A percentile compares a stretch with the other conserved stretches of the same genome.
Evolutionary conservation across 2,888 invertebrate species (phyloP).

Genomic region (Melipona beecheii): DNA sequence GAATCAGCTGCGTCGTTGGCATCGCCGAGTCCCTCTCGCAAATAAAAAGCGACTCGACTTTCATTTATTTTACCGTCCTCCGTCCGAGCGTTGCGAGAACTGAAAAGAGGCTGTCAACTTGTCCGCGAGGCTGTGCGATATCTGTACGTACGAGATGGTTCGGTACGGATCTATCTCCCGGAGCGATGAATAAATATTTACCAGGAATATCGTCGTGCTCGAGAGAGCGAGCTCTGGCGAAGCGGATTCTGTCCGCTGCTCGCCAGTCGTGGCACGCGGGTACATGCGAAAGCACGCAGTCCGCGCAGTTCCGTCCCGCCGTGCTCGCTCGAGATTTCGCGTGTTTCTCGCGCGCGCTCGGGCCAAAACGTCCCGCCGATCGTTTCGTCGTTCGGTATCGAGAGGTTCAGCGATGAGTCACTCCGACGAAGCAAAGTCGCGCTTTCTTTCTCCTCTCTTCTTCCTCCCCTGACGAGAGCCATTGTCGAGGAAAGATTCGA

Average conservation of each 20-base stretch:
- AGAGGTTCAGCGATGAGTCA: background rate
- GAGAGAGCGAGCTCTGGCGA: conserved; percentile 7
- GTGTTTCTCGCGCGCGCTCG: conserved; percentile 9
- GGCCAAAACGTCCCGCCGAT: background rate
- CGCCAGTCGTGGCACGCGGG: conserved; percentile 64
- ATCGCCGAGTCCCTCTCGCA: conserved; percentile 5
- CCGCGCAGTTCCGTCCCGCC: conserved; percentile 16
- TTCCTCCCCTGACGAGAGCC: no score
- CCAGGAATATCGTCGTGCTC: conserved; percentile 57
- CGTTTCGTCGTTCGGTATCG: background rate
- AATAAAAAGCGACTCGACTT: background rate
- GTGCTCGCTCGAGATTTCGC: conserved; percentile 21
- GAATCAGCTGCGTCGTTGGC: conserved; percentile 24
- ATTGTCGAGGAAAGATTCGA: background rate
- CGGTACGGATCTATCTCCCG: conserved; percentile 49
- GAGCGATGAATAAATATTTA: conserved; percentile 61
- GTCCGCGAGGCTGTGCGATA: background rate
- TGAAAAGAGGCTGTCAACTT: background rate
- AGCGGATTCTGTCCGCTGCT: conserved; percentile 26
- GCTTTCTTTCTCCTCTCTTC: background rate
- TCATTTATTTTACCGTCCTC: conserved; percentile 4
- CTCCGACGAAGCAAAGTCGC: conserved; percentile 21
- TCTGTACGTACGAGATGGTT: conserved; percentile 21
- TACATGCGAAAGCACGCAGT: conserved; percentile 58
- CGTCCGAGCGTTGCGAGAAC: background rate